A percentile compares a stretch with the other conserved stretches of the same genome.
Conservation (phyloP, 2,888 invertebrate genomes). For the Apodemia zela region DNA sequence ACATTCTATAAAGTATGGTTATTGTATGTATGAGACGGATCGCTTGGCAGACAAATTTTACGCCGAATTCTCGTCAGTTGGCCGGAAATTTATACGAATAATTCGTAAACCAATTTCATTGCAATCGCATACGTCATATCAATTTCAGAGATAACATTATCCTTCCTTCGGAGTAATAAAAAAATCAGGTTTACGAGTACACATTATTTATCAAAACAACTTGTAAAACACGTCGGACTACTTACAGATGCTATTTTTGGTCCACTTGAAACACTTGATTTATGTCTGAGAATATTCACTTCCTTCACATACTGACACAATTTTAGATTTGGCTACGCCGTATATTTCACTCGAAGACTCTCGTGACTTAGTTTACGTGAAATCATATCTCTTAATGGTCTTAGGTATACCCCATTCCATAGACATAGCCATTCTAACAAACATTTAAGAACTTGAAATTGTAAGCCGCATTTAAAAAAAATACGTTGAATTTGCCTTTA, state of each 20-base stretch:
- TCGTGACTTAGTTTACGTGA: too few species aligned
- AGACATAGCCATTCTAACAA: too few species aligned
- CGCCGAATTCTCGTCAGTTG: neutral
- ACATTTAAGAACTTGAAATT: too few species aligned
- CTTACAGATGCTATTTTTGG: neutral
- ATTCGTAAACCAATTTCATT: neutral
- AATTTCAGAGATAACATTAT: slow-evolving; percentile 3
- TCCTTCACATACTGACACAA: slow-evolving; percentile 1
- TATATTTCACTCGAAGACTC: neutral
- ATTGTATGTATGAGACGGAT: too few species aligned
- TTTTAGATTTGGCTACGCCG: neutral
- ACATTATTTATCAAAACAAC: slow-evolving; percentile 10
- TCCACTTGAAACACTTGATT: neutral
- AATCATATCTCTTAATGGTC: too few species aligned
- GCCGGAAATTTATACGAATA: neutral
- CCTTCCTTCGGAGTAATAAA: slow-evolving; percentile 5
- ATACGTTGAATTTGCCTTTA: too few species aligned
- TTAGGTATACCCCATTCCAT: too few species aligned
- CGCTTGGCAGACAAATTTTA: neutral
- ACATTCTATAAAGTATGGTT: too few species aligned
- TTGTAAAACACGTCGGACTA: slow-evolving; percentile 5
- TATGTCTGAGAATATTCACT: neutral
- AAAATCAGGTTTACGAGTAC: slow-evolving; percentile 14
- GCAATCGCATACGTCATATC: neutral
- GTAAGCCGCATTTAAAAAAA: too few species aligned